phyloP scores from a whole-genome alignment of 2,113 vertebrate genomes.

The Burhinus bistriatus region DNA sequence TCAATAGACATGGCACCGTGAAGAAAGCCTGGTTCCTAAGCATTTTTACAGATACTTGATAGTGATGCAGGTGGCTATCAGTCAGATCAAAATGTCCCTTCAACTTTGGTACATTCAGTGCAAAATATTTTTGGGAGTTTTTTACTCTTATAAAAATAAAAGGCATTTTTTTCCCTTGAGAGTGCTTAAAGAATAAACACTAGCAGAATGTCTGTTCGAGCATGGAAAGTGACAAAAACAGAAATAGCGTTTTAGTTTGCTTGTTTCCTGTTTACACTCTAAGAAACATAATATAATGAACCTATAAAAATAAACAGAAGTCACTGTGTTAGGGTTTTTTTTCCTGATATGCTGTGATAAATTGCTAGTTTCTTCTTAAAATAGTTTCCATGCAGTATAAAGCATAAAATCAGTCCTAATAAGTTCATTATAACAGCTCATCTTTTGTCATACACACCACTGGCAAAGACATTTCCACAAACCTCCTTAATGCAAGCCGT shows the following conservation, averaged over 20 bases:
- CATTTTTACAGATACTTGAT: conserved; percentile 61
- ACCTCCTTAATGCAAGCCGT: conserved; percentile 19
- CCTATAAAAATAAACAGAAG: conserved; percentile 78
- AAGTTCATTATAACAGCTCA: conserved; percentile 63
- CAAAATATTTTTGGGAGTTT: conserved; percentile 75
- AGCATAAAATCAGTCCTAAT: conserved; percentile 71
- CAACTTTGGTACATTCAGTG: conserved; percentile 83
- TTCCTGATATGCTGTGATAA: conserved; percentile 77
- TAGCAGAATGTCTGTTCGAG: conserved; percentile 68
- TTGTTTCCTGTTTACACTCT: conserved; percentile 66
- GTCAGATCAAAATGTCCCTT: conserved; percentile 69
- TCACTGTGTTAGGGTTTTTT: conserved; percentile 68
- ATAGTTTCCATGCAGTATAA: conserved; percentile 79
- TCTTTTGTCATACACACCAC: conserved; percentile 62
- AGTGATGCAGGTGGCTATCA: conserved; percentile 65
- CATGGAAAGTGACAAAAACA: conserved; percentile 66
- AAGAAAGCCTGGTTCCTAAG: conserved; percentile 65
- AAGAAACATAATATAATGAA: conserved; percentile 72
- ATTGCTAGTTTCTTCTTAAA: conserved; percentile 72
- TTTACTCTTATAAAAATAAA: conserved; percentile 81
- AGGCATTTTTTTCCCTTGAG: conserved; percentile 73
- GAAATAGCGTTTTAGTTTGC: conserved; percentile 37
- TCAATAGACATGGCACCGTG: conserved; percentile 69
- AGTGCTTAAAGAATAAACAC: conserved; percentile 71
- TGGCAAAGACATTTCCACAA: conserved; percentile 65